phyloP scores from a whole-genome alignment of 2,113 vertebrate species.

The Ceyx cyanopectus region DNA sequence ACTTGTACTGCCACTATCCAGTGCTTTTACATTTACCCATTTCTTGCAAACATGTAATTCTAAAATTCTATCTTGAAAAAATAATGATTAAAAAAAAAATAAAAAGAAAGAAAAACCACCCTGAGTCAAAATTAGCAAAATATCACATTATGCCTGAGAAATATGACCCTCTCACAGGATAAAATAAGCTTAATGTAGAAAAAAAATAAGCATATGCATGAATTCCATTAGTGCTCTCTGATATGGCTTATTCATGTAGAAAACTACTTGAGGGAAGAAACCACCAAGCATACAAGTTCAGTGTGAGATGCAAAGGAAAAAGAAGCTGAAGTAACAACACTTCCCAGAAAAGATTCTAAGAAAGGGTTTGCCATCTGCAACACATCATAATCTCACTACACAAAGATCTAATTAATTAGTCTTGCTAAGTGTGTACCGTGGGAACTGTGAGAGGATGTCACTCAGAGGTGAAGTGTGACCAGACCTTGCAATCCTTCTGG shows the following conservation, averaged over 20 bases:
- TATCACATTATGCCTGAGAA: slow-evolving; percentile 50
- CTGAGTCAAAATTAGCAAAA: slow-evolving; percentile 58
- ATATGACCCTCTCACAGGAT: slow-evolving; percentile 36
- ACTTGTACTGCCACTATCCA: neutral
- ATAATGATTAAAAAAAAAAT: neutral
- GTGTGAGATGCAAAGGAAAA: slow-evolving; percentile 41
- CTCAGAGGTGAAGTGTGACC: slow-evolving; percentile 16
- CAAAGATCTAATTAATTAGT: neutral
- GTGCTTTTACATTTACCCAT: neutral
- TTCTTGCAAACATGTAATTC: neutral
- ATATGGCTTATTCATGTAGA: slow-evolving; percentile 55
- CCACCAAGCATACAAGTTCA: slow-evolving; percentile 34
- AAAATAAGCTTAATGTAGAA: slow-evolving; percentile 64
- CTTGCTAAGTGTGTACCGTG: neutral
- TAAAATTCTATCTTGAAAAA: neutral
- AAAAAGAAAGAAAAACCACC: neutral
- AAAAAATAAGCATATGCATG: slow-evolving; percentile 58
- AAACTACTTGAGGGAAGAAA: slow-evolving; percentile 68
- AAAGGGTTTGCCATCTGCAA: slow-evolving; percentile 12
- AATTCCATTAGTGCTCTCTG: slow-evolving; percentile 41
- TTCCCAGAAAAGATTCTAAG: slow-evolving; percentile 42
- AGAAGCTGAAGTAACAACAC: neutral
- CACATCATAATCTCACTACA: neutral
- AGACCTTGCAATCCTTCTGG: neutral
- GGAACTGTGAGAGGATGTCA: neutral